A percentile compares a stretch with the other conserved stretches of the same genome.
Conservation (phyloP, 2,888 invertebrate genomes). For the Rhingia campestris region DNA sequence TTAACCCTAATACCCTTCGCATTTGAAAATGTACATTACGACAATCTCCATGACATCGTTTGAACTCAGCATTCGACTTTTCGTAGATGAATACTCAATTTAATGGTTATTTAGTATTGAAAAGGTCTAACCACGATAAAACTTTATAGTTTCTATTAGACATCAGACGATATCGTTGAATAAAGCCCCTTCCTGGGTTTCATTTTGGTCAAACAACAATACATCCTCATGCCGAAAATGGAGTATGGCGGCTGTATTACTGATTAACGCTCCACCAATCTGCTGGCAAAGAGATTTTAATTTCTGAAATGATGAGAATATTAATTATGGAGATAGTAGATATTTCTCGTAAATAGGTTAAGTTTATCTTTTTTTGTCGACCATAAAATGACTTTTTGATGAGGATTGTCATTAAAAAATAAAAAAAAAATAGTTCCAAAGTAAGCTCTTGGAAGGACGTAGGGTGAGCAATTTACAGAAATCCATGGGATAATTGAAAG, state of each 20-base stretch:
- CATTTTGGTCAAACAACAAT: slow-evolving; percentile 24
- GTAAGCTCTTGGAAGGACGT: too few species aligned
- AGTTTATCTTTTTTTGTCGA: slow-evolving; percentile 34
- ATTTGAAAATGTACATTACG: too few species aligned
- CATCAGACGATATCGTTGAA: neutral
- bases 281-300: slow-evolving; percentile 19
- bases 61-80: neutral
- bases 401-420: slow-evolving; percentile 13
- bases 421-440: neutral
- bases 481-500: slow-evolving; percentile 51
- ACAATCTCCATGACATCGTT: neutral
- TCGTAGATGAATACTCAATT: neutral
- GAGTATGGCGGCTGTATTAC: slow-evolving; percentile 6
- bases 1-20: too few species aligned
- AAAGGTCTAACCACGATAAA: slow-evolving; percentile 25
- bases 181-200: slow-evolving; percentile 13
- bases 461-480: slow-evolving; percentile 18
- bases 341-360: slow-evolving; percentile 32
- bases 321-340: slow-evolving; percentile 45
- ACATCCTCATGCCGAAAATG: slow-evolving; percentile 3
- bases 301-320: slow-evolving; percentile 44
- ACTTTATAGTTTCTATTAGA: slow-evolving; percentile 27
- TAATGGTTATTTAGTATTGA: slow-evolving; percentile 19
- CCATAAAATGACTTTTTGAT: slow-evolving; percentile 33
- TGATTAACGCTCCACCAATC: slow-evolving; percentile 8